These are phyloP conservation scores for Phataginus tricuspis DNA, from an alignment of 2,797 vertebrate genomes.

Conservation along the genomic window DNA sequence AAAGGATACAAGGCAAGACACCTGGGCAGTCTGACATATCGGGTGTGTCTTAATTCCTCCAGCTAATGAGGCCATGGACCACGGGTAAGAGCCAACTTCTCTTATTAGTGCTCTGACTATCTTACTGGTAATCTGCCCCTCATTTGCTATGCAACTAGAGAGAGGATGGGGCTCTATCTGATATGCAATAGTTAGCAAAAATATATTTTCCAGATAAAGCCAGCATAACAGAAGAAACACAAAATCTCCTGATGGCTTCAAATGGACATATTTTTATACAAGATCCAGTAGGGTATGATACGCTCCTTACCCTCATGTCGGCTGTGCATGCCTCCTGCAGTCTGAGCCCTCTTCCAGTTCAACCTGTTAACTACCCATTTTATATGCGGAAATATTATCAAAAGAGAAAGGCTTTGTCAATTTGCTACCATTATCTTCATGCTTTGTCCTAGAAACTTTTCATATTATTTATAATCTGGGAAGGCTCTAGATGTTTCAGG, in stretches of 20 bases:
- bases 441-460: neutral
- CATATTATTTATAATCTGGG: neutral
- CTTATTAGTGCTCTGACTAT: neutral
- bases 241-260: neutral
- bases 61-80: neutral
- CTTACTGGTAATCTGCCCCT: neutral
- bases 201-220: neutral
- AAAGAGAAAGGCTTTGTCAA: neutral
- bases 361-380: neutral
- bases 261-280: neutral
- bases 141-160: too few species aligned
- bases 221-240: neutral
- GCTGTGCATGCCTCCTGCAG: neutral
- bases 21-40: neutral
- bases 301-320: fast-evolving
- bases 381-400: neutral
- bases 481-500: neutral
- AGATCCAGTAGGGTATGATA: neutral
- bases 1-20: neutral
- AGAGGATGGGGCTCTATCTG: neutral
- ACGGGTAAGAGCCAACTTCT: neutral
- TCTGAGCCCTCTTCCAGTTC: neutral
- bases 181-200: neutral
- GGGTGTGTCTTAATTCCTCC: neutral
- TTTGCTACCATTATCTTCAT: neutral